Evolutionary conservation across 2,113 vertebrate genomes (phyloP), one percentile per base, ranked within the genome.

Genomic region (Suricata suricatta): DNA sequence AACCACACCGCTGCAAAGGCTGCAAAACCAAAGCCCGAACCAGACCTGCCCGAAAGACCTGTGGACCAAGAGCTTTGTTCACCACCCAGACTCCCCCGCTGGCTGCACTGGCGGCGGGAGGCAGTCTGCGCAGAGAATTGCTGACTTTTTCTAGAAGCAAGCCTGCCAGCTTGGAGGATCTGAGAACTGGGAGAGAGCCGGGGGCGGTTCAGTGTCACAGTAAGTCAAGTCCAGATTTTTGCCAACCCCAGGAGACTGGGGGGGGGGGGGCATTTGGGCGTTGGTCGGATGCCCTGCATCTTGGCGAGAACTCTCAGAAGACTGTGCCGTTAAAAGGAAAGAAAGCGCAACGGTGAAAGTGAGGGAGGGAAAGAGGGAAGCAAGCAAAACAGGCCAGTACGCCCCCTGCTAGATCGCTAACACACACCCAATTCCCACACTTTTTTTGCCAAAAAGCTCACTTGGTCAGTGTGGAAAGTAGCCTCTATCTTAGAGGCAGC

Each of bases 381-480:
- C 2, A 16, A 68, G n/a, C 27, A 10, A 35, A 35, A n/a, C 25
- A n/a, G 68, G 77, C 54, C 25, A 47, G 21, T 15, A 14, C 27
- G 54, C 77, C 81, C 41, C 87, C 57, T 35, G 68, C 74, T 47
- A 60, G 54, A 72, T 50, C 80, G 69, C 63, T 50, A 64, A 88
- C 64, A 69, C 52, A 44, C 52, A 90, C 71, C 77, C 83, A 50
- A 89, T 50, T 60, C 35, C 69, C 23, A 89, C n/a, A 4, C n/a
- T 44, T 12, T 71, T 95, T 74, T 88, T 50, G 44, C 68, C n/a
- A 86, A 33, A 33, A 50, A 80, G 44, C 71, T 57, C 57, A 80
- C 83, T 92, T 79, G 64, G 52, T 60, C 88, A 77, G 72, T 10
- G 33, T 35, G 31, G 90, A 74, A 81, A 94, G 41, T 38, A 54